Conservation (phyloP, 2,113 vertebrate species). For the Nothobranchius kuhntae region DNA sequence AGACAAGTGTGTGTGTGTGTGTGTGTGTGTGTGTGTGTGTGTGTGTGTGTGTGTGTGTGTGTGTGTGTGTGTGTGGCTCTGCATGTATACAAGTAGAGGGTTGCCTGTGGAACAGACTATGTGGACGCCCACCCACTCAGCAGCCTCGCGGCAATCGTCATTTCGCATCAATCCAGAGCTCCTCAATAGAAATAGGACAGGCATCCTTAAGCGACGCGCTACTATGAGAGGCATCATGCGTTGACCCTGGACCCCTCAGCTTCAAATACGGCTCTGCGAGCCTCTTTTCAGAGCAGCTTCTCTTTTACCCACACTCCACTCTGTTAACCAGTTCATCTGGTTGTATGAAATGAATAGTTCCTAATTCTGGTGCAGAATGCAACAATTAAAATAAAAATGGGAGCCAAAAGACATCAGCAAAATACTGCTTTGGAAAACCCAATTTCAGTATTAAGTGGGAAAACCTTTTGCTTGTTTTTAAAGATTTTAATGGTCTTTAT, state of each 20-base stretch:
- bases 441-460: neutral
- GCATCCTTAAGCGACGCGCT: constrained; percentile 70
- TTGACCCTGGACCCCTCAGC: constrained; percentile 59
- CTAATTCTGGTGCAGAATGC: neutral
- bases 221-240: constrained; percentile 72
- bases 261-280: constrained; percentile 53
- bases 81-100: constrained; percentile 48
- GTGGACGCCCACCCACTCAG: constrained; percentile 78
- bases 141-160: constrained; percentile 78
- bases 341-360: neutral
- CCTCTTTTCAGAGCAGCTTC: constrained; percentile 41
- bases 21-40: constrained; percentile 46
- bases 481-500: neutral
- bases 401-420: neutral
- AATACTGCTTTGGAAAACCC: neutral
- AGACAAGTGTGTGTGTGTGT: constrained; percentile 65
- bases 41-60: constrained; percentile 48
- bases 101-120: constrained; percentile 75
- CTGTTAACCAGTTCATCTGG: constrained; percentile 16
- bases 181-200: constrained; percentile 82
- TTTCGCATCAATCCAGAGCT: constrained; percentile 80
- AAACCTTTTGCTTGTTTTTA: neutral
- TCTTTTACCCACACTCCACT: constrained; percentile 20
- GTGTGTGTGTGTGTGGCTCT: constrained; percentile 44
- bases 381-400: constrained; percentile 1